Evolutionary conservation across 2,888 invertebrate species (phyloP).

Genomic region (Dryocosmus kuriphilus): DNA sequence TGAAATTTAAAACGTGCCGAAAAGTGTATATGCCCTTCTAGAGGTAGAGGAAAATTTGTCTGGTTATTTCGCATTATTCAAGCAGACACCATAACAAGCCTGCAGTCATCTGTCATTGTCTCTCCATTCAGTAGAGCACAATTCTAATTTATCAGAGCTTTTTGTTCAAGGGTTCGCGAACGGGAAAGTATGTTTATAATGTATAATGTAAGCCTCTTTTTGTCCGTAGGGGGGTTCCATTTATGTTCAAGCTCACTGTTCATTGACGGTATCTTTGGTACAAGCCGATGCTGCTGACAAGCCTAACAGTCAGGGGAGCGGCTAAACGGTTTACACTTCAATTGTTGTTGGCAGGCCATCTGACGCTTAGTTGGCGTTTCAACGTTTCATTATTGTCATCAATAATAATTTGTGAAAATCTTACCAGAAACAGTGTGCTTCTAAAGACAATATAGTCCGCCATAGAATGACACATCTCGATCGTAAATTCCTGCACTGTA

Average conservation of each 20-base stretch:
- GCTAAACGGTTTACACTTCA: background rate
- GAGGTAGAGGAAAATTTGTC: background rate
- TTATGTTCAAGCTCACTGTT: background rate
- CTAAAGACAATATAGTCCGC: background rate
- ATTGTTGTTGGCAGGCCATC: slow-evolving; percentile 4
- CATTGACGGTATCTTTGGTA: background rate
- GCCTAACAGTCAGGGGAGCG: background rate
- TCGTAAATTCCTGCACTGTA: too few species aligned
- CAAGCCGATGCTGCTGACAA: background rate
- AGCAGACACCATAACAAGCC: background rate
- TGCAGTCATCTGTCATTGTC: background rate
- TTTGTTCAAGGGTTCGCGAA: background rate
- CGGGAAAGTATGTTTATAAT: too few species aligned
- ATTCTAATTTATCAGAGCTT: background rate
- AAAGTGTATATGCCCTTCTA: too few species aligned
- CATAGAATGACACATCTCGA: background rate
- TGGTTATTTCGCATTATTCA: background rate
- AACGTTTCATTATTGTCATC: background rate
- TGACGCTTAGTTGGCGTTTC: background rate
- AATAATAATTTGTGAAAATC: background rate
- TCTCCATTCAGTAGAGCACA: background rate
- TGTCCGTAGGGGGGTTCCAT: background rate
- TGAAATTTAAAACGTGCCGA: too few species aligned
- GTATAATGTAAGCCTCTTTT: background rate
- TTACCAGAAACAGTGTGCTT: background rate